Conservation (phyloP, 1,140 invertebrate species). For the Drosophila pruinosa region DNA sequence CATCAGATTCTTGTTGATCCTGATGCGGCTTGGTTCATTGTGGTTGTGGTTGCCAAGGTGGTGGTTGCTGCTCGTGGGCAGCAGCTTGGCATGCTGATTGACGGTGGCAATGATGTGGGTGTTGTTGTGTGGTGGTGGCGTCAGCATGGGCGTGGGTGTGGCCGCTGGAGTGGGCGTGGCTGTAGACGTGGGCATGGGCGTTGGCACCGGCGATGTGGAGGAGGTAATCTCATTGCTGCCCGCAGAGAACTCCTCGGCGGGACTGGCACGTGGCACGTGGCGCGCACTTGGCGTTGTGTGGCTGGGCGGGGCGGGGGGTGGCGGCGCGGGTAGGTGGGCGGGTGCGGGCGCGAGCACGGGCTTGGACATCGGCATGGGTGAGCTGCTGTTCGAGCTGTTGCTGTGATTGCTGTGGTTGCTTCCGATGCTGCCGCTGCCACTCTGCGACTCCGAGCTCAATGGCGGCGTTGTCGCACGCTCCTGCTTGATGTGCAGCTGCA, state of each 20-base stretch:
- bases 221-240: slow-evolving; percentile 86
- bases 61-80: slow-evolving; percentile 55
- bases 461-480: slow-evolving; percentile 68
- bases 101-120: slow-evolving; percentile 69
- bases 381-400: slow-evolving; percentile 57
- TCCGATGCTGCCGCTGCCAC: slow-evolving; percentile 32
- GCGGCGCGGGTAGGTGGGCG: slow-evolving; percentile 11
- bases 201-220: slow-evolving; percentile 84
- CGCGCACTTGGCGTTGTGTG: slow-evolving; percentile 19
- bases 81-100: slow-evolving; percentile 78
- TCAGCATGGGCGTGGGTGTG: not conserved
- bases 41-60: slow-evolving; percentile 14
- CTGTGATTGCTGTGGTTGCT: not conserved
- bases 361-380: slow-evolving; percentile 46
- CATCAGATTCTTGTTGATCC: slow-evolving; percentile 81
- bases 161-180: not conserved
- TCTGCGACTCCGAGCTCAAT: slow-evolving; percentile 9
- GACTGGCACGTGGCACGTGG: slow-evolving; percentile 70
- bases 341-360: slow-evolving; percentile 8
- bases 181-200: slow-evolving; percentile 12
- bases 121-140: slow-evolving; percentile 8
- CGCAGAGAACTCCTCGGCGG: slow-evolving; percentile 77
- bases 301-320: slow-evolving; percentile 13
- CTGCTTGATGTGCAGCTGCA: slow-evolving; percentile 79
- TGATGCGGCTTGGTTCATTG: slow-evolving; percentile 73